Base-by-base conservation (phyloP, 2,113 vertebrate genomes). In the Leptocoma aspasia region DNA sequence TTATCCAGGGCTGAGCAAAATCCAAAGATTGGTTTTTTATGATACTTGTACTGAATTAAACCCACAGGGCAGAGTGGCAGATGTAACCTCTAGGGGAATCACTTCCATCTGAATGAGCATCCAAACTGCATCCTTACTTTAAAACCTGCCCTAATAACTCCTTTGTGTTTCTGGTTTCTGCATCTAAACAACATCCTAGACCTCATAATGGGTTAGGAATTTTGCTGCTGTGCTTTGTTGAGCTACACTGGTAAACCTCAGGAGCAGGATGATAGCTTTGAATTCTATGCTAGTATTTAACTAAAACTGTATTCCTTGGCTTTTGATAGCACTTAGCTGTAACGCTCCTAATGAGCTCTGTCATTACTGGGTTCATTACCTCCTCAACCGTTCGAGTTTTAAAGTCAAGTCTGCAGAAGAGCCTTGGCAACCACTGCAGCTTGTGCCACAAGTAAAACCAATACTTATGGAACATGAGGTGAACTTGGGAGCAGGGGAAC, bases 381-480 rank as follows among this genome's bases (percentile, higher is more conserved):
- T 70, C 69, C n/a, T 23, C 30, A 90, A 53, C 23, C 72, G 72
- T 63, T 71, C 16, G 79, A 81, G 28, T 72, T 82, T 37, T 39
- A 20, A 57, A 82, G 73, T 61, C 71, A 76, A 87, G 41, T 11
- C 30, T 44, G 31, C 59, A 73, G 60, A 70, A 82, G 18, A 42
- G 28, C 33, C 45, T 76, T 24, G 18, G 35, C 3, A 4, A 78
- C 31, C 31, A 24, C 4, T 9, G 15, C 15, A 31, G 37, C 18
- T 30, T 23, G 31, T 22, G 16, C 18, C 59, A 41, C 56, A n/a
- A 30, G 54, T 18, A 35, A 47, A 92, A 44, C 0, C 31, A 63
- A 8, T 52, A n/a, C 35, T 64, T 13, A 56, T 0, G 7, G 44
- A 86, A 75, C 20, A 21, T 0, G 1, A 27, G 17, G 26, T 80